Base-by-base conservation (phyloP, 2,888 invertebrate genomes). In the Diarsia mendica region DNA sequence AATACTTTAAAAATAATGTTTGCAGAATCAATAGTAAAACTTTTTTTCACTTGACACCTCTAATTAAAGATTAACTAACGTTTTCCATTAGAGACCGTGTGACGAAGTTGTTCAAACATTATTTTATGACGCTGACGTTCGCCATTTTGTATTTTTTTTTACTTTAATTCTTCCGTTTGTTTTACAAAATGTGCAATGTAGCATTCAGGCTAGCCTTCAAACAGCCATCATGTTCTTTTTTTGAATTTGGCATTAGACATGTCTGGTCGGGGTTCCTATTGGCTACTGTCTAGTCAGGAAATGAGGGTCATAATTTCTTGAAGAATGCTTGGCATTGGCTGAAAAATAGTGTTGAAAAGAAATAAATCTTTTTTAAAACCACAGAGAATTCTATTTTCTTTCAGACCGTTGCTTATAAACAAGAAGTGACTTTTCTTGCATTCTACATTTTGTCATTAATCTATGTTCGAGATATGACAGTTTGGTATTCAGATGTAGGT, bases 201-300 rank as follows among this genome's bases (percentile, higher is more conserved):
- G 49, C 20, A 81, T 63, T 81, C 44, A 67, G 23, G 11, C 49
- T 80, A 65, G 66, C 23, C 66, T 80, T 67, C 33, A 55, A 33
- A 67, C 23, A 61, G 1, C 4, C 33, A 53, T 33, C 39, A 39
- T 28, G 28, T 67, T 63, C 63, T 79, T 76, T 82, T 78, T 82
- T 80, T 82, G 13, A 55, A 77, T 63, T 69, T 79, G 66, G 65
- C 66, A 69, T 65, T 46, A 20, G 33, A 23, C 10, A 15, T 28
- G 49, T 66, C 53, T 23, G 5, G 67, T 11, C 39, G 39, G n/a
- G n/a, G 33, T 67, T 78, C 23, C 23, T n/a, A 77, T 49, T 64
- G 58, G 53, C 51, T 18, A 51, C 51, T 39, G 48, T 72, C 61
- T 79, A 58, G 68, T 63, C 84, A 73, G 84, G 84, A 80, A 83